Evolutionary conservation across 1,140 invertebrate genomes (phyloP).

Genomic region (Diprion similis): DNA sequence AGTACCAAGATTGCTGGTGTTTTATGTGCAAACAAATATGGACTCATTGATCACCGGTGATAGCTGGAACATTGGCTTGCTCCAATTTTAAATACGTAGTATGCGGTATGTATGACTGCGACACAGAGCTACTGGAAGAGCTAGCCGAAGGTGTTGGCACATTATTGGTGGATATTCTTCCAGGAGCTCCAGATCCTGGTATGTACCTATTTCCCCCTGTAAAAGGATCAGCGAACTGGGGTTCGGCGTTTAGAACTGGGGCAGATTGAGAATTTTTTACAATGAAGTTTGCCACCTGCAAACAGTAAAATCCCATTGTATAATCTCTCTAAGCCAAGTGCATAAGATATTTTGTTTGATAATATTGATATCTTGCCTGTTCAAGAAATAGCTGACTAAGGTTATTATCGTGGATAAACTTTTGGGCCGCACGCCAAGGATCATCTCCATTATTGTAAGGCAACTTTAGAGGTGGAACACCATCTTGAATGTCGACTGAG

Average conservation of each 20-base stretch:
- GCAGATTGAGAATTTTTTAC: slow-evolving; percentile 72
- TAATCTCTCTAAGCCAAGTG: too few species aligned
- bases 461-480: slow-evolving; percentile 84
- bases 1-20: slow-evolving; percentile 62
- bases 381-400: slow-evolving; percentile 89
- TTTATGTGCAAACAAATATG: slow-evolving; percentile 50
- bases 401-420: slow-evolving; percentile 89
- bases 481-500: slow-evolving; percentile 92
- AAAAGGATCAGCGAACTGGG: slow-evolving; percentile 78
- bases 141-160: slow-evolving; percentile 45
- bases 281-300: slow-evolving; percentile 91
- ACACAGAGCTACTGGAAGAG: slow-evolving; percentile 28
- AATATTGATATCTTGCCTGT: slow-evolving; percentile 67
- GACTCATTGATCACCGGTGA: slow-evolving; percentile 63
- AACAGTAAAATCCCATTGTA: slow-evolving; percentile 44
- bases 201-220: slow-evolving; percentile 81
- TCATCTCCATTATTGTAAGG: slow-evolving; percentile 91
- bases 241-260: slow-evolving; percentile 45
- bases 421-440: slow-evolving; percentile 88
- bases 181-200: slow-evolving; percentile 54
- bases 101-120: slow-evolving; percentile 49
- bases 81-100: slow-evolving; percentile 67
- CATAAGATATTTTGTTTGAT: not conserved
- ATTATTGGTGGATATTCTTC: slow-evolving; percentile 24
- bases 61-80: slow-evolving; percentile 68